These are phyloP conservation scores for Hylyphantes graminicola DNA, from an alignment of 1,140 invertebrate species.

Conservation along the genomic window DNA sequence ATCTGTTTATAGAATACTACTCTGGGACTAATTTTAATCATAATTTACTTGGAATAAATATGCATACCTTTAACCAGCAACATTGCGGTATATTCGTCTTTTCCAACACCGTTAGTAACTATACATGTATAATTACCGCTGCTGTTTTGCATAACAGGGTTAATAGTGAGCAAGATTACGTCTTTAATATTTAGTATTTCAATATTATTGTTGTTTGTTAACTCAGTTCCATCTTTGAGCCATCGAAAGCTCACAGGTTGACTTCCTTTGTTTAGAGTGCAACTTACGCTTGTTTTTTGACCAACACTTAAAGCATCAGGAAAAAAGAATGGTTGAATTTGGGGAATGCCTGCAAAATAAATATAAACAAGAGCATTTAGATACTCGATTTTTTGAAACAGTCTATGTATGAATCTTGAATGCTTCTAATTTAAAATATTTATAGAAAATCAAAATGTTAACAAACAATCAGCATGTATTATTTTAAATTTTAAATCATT, in stretches of 20 bases:
- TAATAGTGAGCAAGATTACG: slow-evolving; percentile 68
- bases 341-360: slow-evolving; percentile 32
- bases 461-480: too few species aligned
- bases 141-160: slow-evolving; percentile 70
- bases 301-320: slow-evolving; percentile 28
- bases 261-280: slow-evolving; percentile 80
- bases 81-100: slow-evolving; percentile 73
- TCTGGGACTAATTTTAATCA: too few species aligned
- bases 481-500: too few species aligned
- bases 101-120: slow-evolving; percentile 76
- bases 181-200: slow-evolving; percentile 62
- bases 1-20: too few species aligned
- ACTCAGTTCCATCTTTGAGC: slow-evolving; percentile 66
- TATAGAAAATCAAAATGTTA: too few species aligned
- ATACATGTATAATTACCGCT: slow-evolving; percentile 81
- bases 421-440: not conserved
- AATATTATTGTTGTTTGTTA: slow-evolving; percentile 63
- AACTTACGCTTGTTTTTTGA: slow-evolving; percentile 63
- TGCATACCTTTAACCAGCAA: slow-evolving; percentile 73
- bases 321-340: slow-evolving; percentile 56
- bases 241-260: slow-evolving; percentile 74
- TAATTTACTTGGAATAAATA: too few species aligned
- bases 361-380: not conserved
- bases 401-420: not conserved
- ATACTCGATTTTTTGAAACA: not conserved